Percentiles rank a stretch among this genome's conserved stretches.
Conservation (phyloP, 2,797 vertebrate genomes). For the Chelonia mydas region DNA sequence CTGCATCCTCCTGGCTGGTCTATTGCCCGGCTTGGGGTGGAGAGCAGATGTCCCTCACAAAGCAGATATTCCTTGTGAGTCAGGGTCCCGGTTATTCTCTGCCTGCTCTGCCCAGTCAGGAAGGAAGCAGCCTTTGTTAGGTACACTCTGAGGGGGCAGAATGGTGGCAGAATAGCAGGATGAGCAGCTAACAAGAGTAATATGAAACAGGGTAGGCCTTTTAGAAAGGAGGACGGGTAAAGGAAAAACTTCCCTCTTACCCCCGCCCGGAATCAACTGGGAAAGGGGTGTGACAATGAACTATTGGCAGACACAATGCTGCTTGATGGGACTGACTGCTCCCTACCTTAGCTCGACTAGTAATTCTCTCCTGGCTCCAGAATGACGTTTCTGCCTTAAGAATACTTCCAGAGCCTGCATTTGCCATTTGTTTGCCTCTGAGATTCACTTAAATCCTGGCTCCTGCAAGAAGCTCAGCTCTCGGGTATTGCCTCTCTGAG, state of each 20-base stretch:
- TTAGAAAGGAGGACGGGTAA: not conserved
- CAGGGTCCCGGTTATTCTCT: not conserved
- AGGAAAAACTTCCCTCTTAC: not conserved
- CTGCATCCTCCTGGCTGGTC: too few relatives aligned
- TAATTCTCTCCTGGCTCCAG: not conserved
- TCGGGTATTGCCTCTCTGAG: not conserved
- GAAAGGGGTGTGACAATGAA: conserved; percentile 21
- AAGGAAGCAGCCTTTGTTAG: not conserved
- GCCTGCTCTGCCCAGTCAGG: not conserved
- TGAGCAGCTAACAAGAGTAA: not conserved
- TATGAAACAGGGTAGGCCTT: not conserved
- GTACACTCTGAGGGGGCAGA: not conserved
- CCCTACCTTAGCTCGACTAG: not conserved
- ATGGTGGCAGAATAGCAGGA: not conserved
- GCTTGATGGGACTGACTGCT: not conserved
- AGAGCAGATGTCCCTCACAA: rapidly evolving
- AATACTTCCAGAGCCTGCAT: not conserved
- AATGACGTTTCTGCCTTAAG: not conserved
- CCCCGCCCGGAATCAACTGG: not conserved
- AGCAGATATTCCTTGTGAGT: too few relatives aligned
- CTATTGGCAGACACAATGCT: not conserved
- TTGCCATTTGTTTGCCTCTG: not conserved
- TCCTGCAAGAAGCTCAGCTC: not conserved
- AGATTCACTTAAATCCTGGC: not conserved
- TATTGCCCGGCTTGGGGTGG: not conserved